A percentile compares a stretch with the other conserved stretches of the same genome.
Evolutionary conservation across 1,140 invertebrate genomes (phyloP).

Genomic region (Protaetia brevitarsis): DNA sequence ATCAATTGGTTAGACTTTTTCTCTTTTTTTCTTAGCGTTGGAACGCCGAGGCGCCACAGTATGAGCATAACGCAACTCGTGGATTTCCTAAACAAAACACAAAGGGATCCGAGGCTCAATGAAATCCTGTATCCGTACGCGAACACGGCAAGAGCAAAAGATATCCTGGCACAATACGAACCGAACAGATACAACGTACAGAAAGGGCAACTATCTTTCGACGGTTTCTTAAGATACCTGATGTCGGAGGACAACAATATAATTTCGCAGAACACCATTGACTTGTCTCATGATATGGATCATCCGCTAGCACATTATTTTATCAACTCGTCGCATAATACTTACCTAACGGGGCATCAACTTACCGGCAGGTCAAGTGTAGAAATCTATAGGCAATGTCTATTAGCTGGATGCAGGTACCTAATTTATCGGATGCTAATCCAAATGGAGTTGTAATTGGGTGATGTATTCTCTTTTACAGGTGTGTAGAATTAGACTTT

Average conservation of each 20-base stretch:
- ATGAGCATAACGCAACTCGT: conserved; percentile 88
- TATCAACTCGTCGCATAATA: conserved; percentile 98
- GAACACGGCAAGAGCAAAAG: conserved; percentile 77
- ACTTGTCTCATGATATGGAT: conserved; percentile 93
- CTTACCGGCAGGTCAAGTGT: conserved; percentile 92
- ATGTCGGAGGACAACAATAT: conserved; percentile 95
- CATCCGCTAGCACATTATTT: conserved; percentile 95
- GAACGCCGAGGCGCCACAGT: conserved; percentile 68
- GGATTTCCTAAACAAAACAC: conserved; percentile 92
- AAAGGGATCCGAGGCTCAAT: conserved; percentile 93
- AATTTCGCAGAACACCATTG: conserved; percentile 82
- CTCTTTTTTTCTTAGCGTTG: conserved; percentile 52
- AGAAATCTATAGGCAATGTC: conserved; percentile 93
- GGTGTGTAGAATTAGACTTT: conserved; percentile 95
- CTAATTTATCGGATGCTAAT: conserved; percentile 22
- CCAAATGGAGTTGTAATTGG: background rate
- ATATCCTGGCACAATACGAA: conserved; percentile 89
- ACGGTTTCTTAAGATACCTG: conserved; percentile 92
- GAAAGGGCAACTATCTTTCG: conserved; percentile 73
- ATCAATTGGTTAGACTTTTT: too few species aligned
- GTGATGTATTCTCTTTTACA: conserved; percentile 34
- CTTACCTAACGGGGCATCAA: conserved; percentile 95
- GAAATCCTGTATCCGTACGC: conserved; percentile 96
- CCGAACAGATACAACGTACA: conserved; percentile 80
- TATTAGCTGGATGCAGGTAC: conserved; percentile 89